Base-by-base conservation (phyloP, 1,140 invertebrate species). In the Drosophila subpulchrella region DNA sequence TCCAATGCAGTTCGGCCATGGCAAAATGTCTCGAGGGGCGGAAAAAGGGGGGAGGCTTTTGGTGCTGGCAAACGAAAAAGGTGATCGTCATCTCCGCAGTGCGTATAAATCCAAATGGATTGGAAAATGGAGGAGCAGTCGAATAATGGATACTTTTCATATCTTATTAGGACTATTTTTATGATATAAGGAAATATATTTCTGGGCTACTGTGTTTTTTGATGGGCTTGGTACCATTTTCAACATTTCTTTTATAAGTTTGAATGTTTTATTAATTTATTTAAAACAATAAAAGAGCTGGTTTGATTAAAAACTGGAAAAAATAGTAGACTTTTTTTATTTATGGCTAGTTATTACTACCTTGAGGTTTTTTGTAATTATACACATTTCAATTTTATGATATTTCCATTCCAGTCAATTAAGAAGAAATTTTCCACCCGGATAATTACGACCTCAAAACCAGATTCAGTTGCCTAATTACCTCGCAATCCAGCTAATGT, bases 1-100 rank as follows among this genome's bases (percentile, higher is more conserved):
- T 86, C 83, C 83, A 88, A 86, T 86, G 83, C 84, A 86, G 56
- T 71, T 71, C 65, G 67, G 51, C 51, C 67, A 48, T 50, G 65
- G 53, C n/a, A 41, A 41, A 44, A 17, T 27, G 51, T 78, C 62
- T 24, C 44, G 53, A 24, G 15, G 53, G 47, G 30, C 34, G 34
- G 6, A 24, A 41, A 38, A 39, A 13, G 6, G 47, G 27, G 27
- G 38, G 11, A n/a, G 27, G 17, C 15, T 20, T 39, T 34, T 11
- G 20, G 12, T 34, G 44, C n/a, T 20, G 63, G 36, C 8, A 44
- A 51, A 56, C 74, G 66, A 58, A 48, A 75, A 59, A 48, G 60
- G 54, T 68, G 55, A 75, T 58, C 72, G 60, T 75, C 72, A 53
- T 75, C 53, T 30, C 7, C 20, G 60, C 20, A 39, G 34, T 72